These are phyloP conservation scores for Toxotes chatareus DNA, from an alignment of 2,113 vertebrate species.

Conservation along the genomic window DNA sequence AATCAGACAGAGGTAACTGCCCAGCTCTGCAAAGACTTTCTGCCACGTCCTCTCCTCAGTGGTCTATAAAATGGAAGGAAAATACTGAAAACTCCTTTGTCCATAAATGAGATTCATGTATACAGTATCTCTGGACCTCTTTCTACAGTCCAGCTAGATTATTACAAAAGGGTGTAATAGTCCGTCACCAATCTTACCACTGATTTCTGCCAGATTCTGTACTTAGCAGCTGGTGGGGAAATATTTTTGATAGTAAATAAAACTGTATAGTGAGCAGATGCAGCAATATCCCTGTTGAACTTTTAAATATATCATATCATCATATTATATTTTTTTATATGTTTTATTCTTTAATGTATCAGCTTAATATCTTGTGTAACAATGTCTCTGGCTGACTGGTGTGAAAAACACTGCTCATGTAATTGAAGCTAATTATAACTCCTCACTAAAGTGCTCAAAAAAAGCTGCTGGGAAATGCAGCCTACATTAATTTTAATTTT, in stretches of 20 bases:
- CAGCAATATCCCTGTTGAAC: slow-evolving; percentile 13
- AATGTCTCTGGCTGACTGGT: slow-evolving; percentile 11
- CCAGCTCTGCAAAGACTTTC: slow-evolving; percentile 50
- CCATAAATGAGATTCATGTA: slow-evolving; percentile 35
- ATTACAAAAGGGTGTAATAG: slow-evolving; percentile 29
- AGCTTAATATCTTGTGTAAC: slow-evolving; percentile 12
- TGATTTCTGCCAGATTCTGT: not conserved
- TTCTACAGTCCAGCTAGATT: not conserved
- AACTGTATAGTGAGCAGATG: slow-evolving; percentile 7
- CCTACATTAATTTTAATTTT: slow-evolving; percentile 26
- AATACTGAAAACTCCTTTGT: slow-evolving; percentile 55
- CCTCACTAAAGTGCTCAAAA: slow-evolving; percentile 14
- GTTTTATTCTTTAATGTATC: slow-evolving; percentile 22
- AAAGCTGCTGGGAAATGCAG: slow-evolving; percentile 25
- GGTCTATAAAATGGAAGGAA: slow-evolving; percentile 54
- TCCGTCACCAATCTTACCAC: not conserved
- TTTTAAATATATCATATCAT: slow-evolving; percentile 13
- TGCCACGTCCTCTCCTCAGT: slow-evolving; percentile 50
- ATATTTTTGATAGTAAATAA: slow-evolving; percentile 31
- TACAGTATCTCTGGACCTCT: slow-evolving; percentile 22
- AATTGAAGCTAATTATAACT: slow-evolving; percentile 40
- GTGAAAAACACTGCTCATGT: slow-evolving; percentile 29
- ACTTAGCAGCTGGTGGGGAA: slow-evolving; percentile 9
- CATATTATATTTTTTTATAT: not conserved
- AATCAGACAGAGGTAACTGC: slow-evolving; percentile 56